Evolutionary conservation across 2,113 vertebrate species (phyloP).

Genomic region (Psilopogon haemacephalus): DNA sequence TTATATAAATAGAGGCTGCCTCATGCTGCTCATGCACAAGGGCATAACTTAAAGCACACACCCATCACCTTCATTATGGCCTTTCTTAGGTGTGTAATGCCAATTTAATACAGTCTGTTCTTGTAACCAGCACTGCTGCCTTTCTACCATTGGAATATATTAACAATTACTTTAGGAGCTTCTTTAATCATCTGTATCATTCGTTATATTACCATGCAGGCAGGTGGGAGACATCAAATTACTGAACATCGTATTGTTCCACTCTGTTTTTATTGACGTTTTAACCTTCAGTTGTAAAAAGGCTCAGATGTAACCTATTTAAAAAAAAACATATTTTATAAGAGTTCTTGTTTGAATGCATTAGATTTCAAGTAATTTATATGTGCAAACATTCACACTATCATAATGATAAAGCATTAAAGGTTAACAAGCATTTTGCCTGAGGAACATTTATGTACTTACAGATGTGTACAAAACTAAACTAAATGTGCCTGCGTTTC

Average conservation of each 20-base stretch:
- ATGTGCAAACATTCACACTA: background rate
- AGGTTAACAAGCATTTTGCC: conserved; percentile 29
- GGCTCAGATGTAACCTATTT: background rate
- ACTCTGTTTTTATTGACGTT: background rate
- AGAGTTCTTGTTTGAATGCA: background rate
- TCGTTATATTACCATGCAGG: background rate
- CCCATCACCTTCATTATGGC: background rate
- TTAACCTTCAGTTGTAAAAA: background rate
- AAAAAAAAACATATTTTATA: background rate
- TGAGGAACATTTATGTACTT: conserved; percentile 5
- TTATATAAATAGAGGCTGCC: background rate
- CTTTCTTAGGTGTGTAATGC: background rate
- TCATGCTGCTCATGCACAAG: background rate
- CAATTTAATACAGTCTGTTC: background rate
- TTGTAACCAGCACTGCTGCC: background rate
- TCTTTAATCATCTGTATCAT: background rate
- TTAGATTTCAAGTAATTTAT: background rate
- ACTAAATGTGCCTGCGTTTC: background rate
- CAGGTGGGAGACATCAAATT: background rate
- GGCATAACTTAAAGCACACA: background rate
- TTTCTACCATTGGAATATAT: background rate
- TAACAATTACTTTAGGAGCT: background rate
- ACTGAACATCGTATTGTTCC: background rate
- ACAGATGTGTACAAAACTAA: background rate
- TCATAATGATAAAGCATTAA: background rate